Evolutionary conservation across 2,113 vertebrate species (phyloP).

Genomic region (Neoarius graeffei): DNA sequence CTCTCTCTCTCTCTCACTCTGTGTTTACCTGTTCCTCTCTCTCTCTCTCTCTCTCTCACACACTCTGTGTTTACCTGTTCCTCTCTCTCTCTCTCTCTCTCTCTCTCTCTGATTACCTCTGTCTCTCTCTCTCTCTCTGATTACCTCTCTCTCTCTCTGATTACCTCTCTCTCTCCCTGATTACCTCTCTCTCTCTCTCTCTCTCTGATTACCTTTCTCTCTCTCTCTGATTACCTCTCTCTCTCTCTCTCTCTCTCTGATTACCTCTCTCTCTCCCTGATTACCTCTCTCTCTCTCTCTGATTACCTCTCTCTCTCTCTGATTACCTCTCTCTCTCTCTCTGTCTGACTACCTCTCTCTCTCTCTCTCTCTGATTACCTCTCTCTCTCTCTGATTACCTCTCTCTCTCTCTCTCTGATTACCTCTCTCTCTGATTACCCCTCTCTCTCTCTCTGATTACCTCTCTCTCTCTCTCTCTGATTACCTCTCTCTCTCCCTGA

Average conservation of each 20-base stretch:
- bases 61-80: no score
- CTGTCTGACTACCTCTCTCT: neutral
- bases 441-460: neutral
- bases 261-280: no score
- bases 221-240: no score
- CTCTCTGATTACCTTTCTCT: neutral
- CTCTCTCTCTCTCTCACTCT: no score
- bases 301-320: no score
- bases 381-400: neutral
- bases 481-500: neutral
- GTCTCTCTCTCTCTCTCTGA: neutral
- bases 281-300: no score
- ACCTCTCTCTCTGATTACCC: neutral
- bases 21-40: rapidly evolving
- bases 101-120: neutral
- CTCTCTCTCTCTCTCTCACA: no score
- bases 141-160: no score
- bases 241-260: no score
- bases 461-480: no score
- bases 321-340: no score
- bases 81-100: neutral
- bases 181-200: neutral
- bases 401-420: neutral
- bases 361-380: neutral
- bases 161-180: neutral